Percentiles rank a stretch among this genome's conserved stretches.
phyloP scores from a whole-genome alignment of 2,888 invertebrate species.

The Drosophila robusta region DNA sequence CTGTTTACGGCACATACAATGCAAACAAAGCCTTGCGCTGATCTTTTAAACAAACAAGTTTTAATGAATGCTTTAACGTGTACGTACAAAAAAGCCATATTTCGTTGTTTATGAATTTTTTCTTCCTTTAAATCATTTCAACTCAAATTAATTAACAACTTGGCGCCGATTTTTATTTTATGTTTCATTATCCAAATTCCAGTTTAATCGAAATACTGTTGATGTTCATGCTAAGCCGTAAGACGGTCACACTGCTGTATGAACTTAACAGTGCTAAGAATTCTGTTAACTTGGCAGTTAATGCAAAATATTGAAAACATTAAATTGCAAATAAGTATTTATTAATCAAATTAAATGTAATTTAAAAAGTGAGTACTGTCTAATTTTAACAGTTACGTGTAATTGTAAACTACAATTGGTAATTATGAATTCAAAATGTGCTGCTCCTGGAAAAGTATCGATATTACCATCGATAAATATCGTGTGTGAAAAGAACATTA shows the following conservation, averaged over 20 bases:
- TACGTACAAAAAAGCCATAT: not conserved
- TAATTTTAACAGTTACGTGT: too few species aligned
- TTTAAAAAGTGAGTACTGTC: not conserved
- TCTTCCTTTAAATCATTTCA: not conserved
- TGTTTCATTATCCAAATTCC: not conserved
- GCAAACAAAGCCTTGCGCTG: not conserved
- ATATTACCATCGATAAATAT: constrained; percentile 12
- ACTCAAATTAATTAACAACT: not conserved
- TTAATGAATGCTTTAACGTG: not conserved
- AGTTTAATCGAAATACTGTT: constrained; percentile 14
- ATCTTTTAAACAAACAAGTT: not conserved
- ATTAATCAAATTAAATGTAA: too few species aligned
- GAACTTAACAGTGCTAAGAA: constrained; percentile 2
- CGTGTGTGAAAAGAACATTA: not conserved
- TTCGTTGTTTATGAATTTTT: too few species aligned
- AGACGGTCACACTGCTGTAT: constrained; percentile 9
- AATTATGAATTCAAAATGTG: not conserved
- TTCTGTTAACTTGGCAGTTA: constrained; percentile 9
- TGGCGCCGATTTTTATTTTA: constrained; percentile 3
- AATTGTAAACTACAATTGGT: not conserved
- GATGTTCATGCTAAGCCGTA: not conserved
- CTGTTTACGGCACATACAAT: constrained; percentile 28
- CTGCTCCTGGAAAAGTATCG: constrained; percentile 6
- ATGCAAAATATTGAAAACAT: not conserved
- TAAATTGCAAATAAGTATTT: not conserved